These are phyloP conservation scores for Bradypodion pumilum DNA, from an alignment of 2,797 vertebrate genomes.

Conservation along the genomic window DNA sequence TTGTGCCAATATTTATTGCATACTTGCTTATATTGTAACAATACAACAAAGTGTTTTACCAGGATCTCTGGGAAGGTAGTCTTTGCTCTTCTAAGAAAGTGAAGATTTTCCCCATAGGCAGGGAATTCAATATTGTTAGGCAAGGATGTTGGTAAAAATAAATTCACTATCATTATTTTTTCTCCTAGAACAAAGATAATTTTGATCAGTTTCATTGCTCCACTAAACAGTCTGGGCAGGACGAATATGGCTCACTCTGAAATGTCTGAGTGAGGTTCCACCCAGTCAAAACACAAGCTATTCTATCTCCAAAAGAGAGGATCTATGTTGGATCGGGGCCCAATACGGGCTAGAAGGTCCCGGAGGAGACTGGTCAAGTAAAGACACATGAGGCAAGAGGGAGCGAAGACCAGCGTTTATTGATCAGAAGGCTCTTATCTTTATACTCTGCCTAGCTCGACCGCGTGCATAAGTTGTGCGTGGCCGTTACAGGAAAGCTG, in stretches of 20 bases:
- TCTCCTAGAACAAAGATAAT: neutral
- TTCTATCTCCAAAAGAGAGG: conserved; percentile 9
- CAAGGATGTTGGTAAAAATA: neutral
- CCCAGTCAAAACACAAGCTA: too few relatives aligned
- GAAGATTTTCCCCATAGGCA: neutral
- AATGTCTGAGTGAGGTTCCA: too few relatives aligned
- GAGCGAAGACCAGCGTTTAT: too few relatives aligned
- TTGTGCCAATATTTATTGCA: neutral
- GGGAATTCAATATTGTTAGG: neutral
- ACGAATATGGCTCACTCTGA: too few relatives aligned
- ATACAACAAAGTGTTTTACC: neutral
- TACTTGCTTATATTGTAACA: neutral
- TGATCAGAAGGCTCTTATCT: too few relatives aligned
- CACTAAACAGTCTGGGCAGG: too few relatives aligned
- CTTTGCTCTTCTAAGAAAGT: neutral
- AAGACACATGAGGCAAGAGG: too few relatives aligned
- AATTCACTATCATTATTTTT: neutral
- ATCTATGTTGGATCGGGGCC: conserved; percentile 2
- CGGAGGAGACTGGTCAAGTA: too few relatives aligned
- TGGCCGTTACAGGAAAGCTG: too few relatives aligned
- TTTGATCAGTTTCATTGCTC: neutral
- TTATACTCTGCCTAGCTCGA: too few relatives aligned
- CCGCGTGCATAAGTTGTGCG: too few relatives aligned
- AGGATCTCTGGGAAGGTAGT: neutral
- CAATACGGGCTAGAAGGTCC: too few relatives aligned